Conservation (phyloP, 2,888 invertebrate species). For the Pasiphila rectangulata region DNA sequence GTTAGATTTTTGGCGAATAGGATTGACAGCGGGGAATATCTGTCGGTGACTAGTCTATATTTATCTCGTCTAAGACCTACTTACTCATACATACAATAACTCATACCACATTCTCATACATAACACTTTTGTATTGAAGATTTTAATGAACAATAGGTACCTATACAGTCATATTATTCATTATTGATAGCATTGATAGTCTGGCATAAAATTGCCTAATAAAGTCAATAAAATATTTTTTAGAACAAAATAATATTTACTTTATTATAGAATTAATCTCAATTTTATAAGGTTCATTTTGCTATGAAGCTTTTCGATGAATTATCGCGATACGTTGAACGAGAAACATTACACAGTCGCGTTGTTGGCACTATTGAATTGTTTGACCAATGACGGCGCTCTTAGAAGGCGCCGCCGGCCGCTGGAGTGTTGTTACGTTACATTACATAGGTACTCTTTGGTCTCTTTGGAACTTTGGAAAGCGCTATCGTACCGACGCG, state of each 20-base stretch:
- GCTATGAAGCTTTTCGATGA: slow-evolving; percentile 21
- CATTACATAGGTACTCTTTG: no score
- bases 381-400: slow-evolving; percentile 60
- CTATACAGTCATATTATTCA: no score
- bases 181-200: no score
- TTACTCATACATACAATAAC: no score
- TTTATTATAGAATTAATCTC: slow-evolving; percentile 33
- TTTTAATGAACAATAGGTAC: slow-evolving; percentile 45
- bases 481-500: no score
- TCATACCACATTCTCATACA: no score
- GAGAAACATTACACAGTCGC: slow-evolving; percentile 48
- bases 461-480: no score
- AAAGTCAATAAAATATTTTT: slow-evolving; percentile 59
- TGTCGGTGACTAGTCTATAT: no score
- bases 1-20: no score
- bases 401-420: slow-evolving; percentile 77
- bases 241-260: slow-evolving; percentile 46
- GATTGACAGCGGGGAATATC: no score
- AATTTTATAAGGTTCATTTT: slow-evolving; percentile 39
- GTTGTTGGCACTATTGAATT: slow-evolving; percentile 61
- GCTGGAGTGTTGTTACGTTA: no score
- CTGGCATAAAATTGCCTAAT: slow-evolving; percentile 29
- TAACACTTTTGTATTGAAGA: slow-evolving; percentile 55
- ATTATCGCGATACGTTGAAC: slow-evolving; percentile 77
- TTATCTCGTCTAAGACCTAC: no score